phyloP scores from a whole-genome alignment of 2,113 vertebrate species.

The Lasiurus cinereus region DNA sequence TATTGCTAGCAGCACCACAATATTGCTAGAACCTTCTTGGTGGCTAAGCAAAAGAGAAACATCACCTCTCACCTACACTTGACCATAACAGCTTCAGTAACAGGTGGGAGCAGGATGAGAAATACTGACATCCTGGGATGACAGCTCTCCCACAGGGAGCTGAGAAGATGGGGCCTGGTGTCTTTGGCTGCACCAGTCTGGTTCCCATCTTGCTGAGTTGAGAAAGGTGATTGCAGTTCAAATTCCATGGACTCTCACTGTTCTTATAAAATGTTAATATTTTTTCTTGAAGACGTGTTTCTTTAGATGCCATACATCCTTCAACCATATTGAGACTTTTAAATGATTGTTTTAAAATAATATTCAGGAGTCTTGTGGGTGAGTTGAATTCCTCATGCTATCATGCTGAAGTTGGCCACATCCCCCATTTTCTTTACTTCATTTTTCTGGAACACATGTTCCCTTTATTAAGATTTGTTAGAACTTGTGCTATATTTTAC shows the following conservation, averaged over 20 bases:
- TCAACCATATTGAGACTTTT: background rate
- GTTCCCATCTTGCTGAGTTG: background rate
- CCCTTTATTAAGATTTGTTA: background rate
- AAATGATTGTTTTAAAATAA: background rate
- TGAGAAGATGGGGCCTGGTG: background rate
- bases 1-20: background rate
- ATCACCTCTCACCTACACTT: background rate
- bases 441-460: background rate
- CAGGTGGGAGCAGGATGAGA: background rate
- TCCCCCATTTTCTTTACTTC: background rate
- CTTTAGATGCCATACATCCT: background rate
- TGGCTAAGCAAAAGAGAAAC: background rate
- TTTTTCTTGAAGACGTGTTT: background rate
- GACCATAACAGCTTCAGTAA: background rate
- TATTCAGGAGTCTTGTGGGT: background rate
- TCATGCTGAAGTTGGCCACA: background rate
- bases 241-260: background rate
- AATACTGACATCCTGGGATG: background rate
- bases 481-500: background rate
- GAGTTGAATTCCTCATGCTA: background rate
- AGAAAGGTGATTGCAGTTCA: background rate
- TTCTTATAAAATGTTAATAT: background rate
- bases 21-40: background rate
- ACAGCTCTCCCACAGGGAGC: background rate
- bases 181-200: background rate